Base-by-base conservation (phyloP, 35 echinoderm and acorn worm genomes). In the Acanthaster planci region DNA sequence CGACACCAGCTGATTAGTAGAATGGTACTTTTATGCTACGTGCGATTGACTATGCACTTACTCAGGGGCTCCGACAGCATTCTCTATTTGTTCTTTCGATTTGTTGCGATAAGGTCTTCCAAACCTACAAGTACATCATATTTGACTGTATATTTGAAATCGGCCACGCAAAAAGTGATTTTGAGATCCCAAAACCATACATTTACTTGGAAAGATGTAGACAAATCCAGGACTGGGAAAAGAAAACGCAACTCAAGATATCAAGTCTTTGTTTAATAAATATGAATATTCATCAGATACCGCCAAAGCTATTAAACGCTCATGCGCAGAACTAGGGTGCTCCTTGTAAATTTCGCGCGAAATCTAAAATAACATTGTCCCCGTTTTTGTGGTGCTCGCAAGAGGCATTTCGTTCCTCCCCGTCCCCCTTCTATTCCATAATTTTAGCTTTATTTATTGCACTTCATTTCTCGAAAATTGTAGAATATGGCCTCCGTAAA, bases 21-120 rank as follows among this genome's bases (percentile, higher is more conserved):
- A 27, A 26, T 72, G 64, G 64, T 26, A 72, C 34, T 26, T 6
- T 47, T 4, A 47, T 47, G 42, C 4, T 47, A 12, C 42, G 4
- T 47, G 42, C 12, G 42, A 72, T 19, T 34, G 10, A 26, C 23
- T 72, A 72, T n/a, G 14, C 30, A 31, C 23, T 26, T 72, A 72
- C n/a, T 9, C 23, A 16, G 34, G 64, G 22, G 8, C 16, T 26
- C 64, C 22, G 30, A 72, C 26, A 31, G 9, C 14, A 26, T 72
- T 72, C 64, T 72, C 30, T 72, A 72, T 72, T 72, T 72, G 23
- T 72, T 72, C 64, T 72, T 72, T 72, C 64, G 64, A 72, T 72
- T 72, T 30, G 26, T 31, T n/a, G n/a, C n/a, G n/a, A n/a, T n/a
- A n/a, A n/a, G n/a, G n/a, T n/a, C n/a, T n/a, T n/a, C n/a, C n/a